A percentile compares a stretch with the other conserved stretches of the same genome.
phyloP scores from a whole-genome alignment of 1,140 invertebrate genomes.

The Temnothorax curvispinosus region DNA sequence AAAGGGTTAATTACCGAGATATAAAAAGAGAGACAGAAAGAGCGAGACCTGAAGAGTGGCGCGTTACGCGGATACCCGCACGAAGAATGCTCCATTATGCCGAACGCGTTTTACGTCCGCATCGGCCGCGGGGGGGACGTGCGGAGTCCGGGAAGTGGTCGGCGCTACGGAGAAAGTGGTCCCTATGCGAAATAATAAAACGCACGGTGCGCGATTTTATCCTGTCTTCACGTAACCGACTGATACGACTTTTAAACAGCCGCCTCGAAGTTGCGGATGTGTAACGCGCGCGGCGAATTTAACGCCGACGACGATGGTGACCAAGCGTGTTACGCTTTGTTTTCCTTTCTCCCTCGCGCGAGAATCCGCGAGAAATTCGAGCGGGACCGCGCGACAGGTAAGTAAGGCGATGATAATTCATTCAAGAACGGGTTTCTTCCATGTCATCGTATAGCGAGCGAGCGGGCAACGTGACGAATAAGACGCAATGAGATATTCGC shows the following conservation, averaged over 20 bases:
- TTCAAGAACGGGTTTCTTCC: background rate
- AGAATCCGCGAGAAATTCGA: slow-evolving; percentile 12
- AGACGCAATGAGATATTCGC: background rate
- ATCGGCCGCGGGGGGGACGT: background rate
- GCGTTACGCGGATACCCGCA: background rate
- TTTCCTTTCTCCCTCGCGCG: slow-evolving; percentile 40
- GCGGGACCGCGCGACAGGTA: background rate
- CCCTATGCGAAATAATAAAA: slow-evolving; percentile 56
- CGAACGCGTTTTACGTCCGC: slow-evolving; percentile 12
- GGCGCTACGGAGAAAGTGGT: slow-evolving; percentile 58
- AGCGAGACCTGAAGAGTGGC: background rate
- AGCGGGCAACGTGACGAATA: no score
- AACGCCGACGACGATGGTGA: background rate
- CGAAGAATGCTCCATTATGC: slow-evolving; percentile 51
- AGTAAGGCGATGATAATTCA: background rate
- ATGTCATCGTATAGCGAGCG: background rate
- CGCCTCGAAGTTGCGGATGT: slow-evolving; percentile 8
- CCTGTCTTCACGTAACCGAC: slow-evolving; percentile 55
- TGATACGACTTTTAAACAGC: slow-evolving; percentile 18
- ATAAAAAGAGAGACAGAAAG: background rate
- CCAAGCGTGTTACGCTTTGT: slow-evolving; percentile 3
- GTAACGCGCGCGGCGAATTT: slow-evolving; percentile 29
- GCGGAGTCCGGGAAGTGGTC: slow-evolving; percentile 26
- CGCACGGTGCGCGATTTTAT: slow-evolving; percentile 59
- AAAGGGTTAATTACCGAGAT: slow-evolving; percentile 33